phyloP scores from a whole-genome alignment of 2,797 vertebrate species.

The Sphaeramia orbicularis region DNA sequence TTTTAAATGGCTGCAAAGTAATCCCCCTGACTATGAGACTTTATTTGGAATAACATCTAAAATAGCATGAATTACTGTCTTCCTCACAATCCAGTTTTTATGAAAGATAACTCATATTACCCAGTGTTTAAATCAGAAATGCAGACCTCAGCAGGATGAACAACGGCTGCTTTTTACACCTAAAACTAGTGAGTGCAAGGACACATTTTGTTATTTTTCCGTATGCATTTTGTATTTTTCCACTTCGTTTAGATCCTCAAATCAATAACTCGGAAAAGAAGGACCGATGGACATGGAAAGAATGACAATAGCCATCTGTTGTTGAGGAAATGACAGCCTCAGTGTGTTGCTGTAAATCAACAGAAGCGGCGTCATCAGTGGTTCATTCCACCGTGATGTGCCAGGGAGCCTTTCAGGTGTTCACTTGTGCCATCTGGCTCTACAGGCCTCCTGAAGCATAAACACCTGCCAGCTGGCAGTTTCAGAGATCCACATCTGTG shows the following conservation, averaged over 20 bases:
- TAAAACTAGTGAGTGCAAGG: background rate
- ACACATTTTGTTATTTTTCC: background rate
- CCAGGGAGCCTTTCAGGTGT: conserved; percentile 24
- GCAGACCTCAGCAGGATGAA: background rate
- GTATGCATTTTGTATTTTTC: conserved; percentile 12
- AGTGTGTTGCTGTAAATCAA: conserved; percentile 8
- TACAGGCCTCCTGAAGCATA: background rate
- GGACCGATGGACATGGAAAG: background rate
- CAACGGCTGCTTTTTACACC: background rate
- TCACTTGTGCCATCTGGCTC: conserved; percentile 35
- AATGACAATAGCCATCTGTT: background rate
- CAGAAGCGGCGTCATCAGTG: conserved; percentile 15
- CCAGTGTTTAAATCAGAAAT: background rate
- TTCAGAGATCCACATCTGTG: conserved; percentile 21
- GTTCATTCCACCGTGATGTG: conserved; percentile 16
- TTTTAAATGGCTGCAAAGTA: conserved; percentile 27
- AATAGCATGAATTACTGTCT: conserved; percentile 11
- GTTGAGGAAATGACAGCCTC: background rate
- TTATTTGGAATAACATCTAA: conserved; percentile 6
- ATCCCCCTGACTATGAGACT: conserved; percentile 1
- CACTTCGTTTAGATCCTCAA: conserved; percentile 9
- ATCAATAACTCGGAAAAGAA: conserved; percentile 7
- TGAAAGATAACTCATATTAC: background rate
- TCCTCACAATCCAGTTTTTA: background rate
- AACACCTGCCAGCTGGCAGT: conserved; percentile 23